phyloP scores from a whole-genome alignment of 2,888 invertebrate species.

The Clitarchus hookeri region DNA sequence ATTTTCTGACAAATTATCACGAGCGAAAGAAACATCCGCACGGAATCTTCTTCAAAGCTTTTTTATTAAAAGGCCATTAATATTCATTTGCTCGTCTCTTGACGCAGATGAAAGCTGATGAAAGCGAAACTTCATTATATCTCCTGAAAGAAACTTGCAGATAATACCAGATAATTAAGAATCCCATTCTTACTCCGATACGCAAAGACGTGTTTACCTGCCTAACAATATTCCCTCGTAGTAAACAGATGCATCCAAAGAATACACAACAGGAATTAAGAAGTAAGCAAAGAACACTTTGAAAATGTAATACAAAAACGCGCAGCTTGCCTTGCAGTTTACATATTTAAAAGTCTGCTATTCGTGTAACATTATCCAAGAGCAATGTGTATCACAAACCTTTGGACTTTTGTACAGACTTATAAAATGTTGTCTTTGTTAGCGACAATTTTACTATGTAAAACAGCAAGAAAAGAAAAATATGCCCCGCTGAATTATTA shows the following conservation, averaged over 20 bases:
- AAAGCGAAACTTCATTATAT: neutral
- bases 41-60: neutral
- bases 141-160: neutral
- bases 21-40: no score
- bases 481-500: no score
- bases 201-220: neutral
- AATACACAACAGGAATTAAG: neutral
- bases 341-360: no score
- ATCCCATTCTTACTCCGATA: neutral
- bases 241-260: neutral
- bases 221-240: neutral
- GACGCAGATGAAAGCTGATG: neutral
- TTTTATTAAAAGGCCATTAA: neutral
- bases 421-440: no score
- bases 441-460: no score
- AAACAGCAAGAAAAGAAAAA: no score
- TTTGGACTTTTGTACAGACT: no score
- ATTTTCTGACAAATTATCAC: no score
- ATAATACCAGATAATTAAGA: conserved; percentile 9
- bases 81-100: neutral
- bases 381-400: no score
- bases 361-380: no score
- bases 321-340: neutral
- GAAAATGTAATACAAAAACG: neutral
- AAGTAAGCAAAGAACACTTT: neutral